Conservation (phyloP, 2,113 vertebrate species). For the Phaethornis superciliosus region DNA sequence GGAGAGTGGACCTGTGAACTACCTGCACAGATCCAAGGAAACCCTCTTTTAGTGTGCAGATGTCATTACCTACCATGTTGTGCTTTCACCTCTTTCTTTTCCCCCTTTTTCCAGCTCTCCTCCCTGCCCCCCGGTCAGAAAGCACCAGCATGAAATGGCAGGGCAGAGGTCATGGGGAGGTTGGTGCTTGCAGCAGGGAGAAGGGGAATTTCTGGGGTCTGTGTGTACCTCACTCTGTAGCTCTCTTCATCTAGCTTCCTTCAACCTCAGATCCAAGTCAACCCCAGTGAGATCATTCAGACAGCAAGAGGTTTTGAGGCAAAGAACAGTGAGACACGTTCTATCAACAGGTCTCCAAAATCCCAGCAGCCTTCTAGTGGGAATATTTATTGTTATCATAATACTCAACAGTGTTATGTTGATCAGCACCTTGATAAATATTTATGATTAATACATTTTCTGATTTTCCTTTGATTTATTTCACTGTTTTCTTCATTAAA, state of each 20-base stretch:
- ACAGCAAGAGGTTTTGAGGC: neutral
- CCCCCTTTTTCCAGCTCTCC: neutral
- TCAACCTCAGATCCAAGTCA: neutral
- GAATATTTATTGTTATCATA: neutral
- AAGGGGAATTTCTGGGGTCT: neutral
- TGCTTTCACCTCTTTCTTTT: neutral
- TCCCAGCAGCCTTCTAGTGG: accelerated
- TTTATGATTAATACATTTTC: neutral
- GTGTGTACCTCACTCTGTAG: neutral
- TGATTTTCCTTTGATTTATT: neutral
- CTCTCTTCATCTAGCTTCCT: neutral
- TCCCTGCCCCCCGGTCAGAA: neutral
- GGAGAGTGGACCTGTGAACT: neutral
- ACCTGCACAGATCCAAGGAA: neutral
- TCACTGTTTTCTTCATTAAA: neutral
- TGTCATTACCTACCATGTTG: neutral
- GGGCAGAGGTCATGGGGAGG: neutral
- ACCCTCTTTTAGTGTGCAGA: neutral
- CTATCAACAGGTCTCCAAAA: neutral
- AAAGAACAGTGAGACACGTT: neutral
- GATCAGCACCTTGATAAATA: neutral
- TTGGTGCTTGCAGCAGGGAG: neutral
- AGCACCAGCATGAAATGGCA: neutral
- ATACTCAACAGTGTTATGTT: neutral
- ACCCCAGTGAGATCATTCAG: neutral